Evolutionary conservation across 2,113 vertebrate genomes (phyloP).

Genomic region (Sorex fumeus): DNA sequence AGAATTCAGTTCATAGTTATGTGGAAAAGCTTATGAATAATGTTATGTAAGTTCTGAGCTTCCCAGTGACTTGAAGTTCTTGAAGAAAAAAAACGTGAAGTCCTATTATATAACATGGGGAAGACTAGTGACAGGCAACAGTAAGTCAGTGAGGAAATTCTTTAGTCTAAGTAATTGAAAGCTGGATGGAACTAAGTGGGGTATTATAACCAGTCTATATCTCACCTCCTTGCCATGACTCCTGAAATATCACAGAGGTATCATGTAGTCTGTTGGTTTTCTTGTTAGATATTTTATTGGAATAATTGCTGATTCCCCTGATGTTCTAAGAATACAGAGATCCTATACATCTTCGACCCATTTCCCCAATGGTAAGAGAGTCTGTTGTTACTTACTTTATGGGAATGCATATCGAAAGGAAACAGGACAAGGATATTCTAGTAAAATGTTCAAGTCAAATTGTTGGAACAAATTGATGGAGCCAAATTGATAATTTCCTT

Average conservation of each 20-base stretch:
- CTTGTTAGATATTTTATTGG: constrained; percentile 18
- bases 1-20: background rate
- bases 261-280: background rate
- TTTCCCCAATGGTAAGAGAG: background rate
- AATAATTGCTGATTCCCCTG: background rate
- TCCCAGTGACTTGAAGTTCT: background rate
- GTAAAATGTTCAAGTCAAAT: constrained; percentile 44
- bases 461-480: background rate
- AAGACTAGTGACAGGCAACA: background rate
- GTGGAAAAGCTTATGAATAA: background rate
- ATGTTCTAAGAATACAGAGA: background rate
- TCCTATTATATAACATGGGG: background rate
- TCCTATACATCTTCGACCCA: background rate
- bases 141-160: constrained; percentile 20
- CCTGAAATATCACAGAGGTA: background rate
- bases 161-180: background rate
- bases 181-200: background rate
- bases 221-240: background rate
- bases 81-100: background rate
- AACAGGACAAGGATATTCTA: background rate
- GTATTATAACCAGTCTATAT: background rate
- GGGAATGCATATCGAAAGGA: background rate
- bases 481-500: background rate
- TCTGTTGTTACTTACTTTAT: constrained; percentile 30
- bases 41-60: background rate